Base-by-base conservation (phyloP, 2,888 invertebrate species). In the Odontothrips loti region DNA sequence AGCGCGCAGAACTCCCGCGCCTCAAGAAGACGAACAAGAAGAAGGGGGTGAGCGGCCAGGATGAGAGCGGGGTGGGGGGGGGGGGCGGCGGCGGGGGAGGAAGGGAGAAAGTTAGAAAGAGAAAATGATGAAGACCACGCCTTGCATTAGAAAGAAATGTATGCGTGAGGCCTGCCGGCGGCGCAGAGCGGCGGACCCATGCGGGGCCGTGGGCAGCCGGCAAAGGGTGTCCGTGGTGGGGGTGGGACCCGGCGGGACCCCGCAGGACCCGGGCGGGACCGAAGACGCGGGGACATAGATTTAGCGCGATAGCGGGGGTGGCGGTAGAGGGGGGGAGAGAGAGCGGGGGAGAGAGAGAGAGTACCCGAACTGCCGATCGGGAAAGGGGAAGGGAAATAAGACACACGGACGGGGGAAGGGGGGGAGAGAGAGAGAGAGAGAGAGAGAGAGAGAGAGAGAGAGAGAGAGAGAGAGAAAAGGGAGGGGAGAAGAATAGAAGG, bases 61-160 rank as follows among this genome's bases (percentile, higher is more conserved):
- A 51, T 12, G 20, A 51, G 58, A 58, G n/a, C 20, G 58, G 58
- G 51, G 58, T 17, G 58, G 20, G 58, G 15, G 58, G 6, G 58
- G n/a, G 58, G 15, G 58, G 6, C 15, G 58, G n/a, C 15, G 51
- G 51, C 3, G 51, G 20, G 10, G 51, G 51, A 10, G 51, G 20
- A 20, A 10, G 51, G 20, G 51, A 10, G 68, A 68, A 23, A 68
- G 34, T 43, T 43, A 43, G 68, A 23, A 23, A 68, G 68, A 75
- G 68, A 75, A 27, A 75, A 23, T 58, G 58, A 58, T 58, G 58
- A 58, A 58, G 58, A 43, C 58, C 58, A 20, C 20, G 68, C 23
- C 68, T 23, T 75, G 68, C 68, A 75, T 75, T 75, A 75, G 68
- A 75, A 75, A 75, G 68, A 75, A 75, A 75, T 75, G 68, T 27